These are phyloP conservation scores for Miltochrista miniata DNA, from an alignment of 2,888 invertebrate genomes.

Conservation along the genomic window DNA sequence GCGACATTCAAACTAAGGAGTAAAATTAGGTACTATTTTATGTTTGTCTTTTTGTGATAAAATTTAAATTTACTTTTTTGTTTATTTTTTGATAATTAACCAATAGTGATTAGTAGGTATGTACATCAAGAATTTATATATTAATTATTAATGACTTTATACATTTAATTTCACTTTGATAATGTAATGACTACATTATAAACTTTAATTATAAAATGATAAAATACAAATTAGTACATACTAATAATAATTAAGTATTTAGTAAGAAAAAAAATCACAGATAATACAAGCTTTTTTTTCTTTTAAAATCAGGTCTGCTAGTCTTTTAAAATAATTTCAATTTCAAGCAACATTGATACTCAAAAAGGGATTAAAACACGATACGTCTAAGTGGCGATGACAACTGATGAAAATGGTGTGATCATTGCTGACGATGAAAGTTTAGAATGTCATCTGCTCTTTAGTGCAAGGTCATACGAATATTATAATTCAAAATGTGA, in stretches of 20 bases:
- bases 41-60: no score
- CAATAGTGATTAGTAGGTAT: no score
- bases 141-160: no score
- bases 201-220: no score
- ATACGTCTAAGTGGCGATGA: conserved; percentile 57
- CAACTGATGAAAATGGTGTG: conserved; percentile 58
- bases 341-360: conserved; percentile 36
- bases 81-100: no score
- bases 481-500: no score
- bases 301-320: no score
- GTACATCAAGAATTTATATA: no score
- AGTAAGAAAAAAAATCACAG: not conserved
- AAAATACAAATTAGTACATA: no score
- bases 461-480: conserved; percentile 22
- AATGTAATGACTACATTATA: not conserved
- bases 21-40: not conserved
- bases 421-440: conserved; percentile 30
- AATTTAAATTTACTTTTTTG: no score
- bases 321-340: not conserved
- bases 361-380: conserved; percentile 19
- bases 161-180: not conserved
- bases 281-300: no score
- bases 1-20: conserved; percentile 12
- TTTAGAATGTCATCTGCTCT: conserved; percentile 37
- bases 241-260: not conserved